Base-by-base conservation (phyloP, 2,113 vertebrate genomes). In the Scomber colias region DNA sequence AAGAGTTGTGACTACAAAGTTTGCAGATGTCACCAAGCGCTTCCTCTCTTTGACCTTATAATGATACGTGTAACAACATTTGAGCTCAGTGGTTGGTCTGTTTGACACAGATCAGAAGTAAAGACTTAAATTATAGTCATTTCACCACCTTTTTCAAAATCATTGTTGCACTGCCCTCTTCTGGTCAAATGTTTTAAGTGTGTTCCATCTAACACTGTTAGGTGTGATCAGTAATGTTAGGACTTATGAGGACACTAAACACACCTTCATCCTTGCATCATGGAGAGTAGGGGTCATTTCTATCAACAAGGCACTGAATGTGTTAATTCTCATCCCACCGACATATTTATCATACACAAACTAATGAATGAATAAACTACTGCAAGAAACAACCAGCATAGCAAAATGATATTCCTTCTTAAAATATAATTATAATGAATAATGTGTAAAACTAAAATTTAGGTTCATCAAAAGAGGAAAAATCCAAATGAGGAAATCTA, bases 91-190 rank as follows among this genome's bases (percentile, higher is more conserved):
- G 21, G 35, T 40, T 40, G 35, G 35, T 9, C 35, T 40, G 6
- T 40, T 40, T 40, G 35, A 40, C 35, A 40, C 35, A 40, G 8
- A 40, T 40, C 35, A 27, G 24, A 27, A 27, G 24, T 27, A 27
- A 27, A 27, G 24, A 27, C 24, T 27, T 27, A 27, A 27, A 27
- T 27, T 27, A 27, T 27, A 27, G 24, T 27, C 2, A 27, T 27
- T 27, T 27, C 24, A 40, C 35, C 35, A 40, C 35, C 35, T 40
- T 16, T 60, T 77, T 82, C n/a, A 71, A 57, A 64, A 19, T 9
- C 19, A 11, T 16, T 21, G 24, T 48, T 70, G 14, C 13, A 76
- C 31, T 30, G 64, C 80, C 82, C 64, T 83, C 84, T 66, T 31
- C 51, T 85, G 82, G 79, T 44, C 35, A 10, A 77, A 66, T 30